Conservation (phyloP, 2,797 vertebrate species). For the Xenopus petersii region DNA sequence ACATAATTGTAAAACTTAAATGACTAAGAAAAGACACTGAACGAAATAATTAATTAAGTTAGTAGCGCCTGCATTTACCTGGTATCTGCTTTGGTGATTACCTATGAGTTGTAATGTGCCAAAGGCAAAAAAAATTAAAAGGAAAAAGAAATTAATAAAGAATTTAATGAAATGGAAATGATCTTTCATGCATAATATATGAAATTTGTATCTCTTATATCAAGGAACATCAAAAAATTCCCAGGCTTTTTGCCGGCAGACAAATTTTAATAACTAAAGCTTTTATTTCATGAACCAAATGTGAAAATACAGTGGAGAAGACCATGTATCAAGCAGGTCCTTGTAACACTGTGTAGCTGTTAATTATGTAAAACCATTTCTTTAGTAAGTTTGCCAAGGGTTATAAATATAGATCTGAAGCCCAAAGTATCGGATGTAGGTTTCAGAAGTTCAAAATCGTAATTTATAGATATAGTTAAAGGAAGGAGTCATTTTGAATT, state of each 20-base stretch:
- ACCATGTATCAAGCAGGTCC: conserved; percentile 17
- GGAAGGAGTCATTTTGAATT: too few species aligned
- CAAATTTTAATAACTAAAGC: conserved; percentile 22
- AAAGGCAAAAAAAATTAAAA: neutral
- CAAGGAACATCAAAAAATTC: conserved; percentile 28
- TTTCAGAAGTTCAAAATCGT: conserved; percentile 9
- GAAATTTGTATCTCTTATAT: conserved; percentile 6
- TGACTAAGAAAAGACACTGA: too few species aligned
- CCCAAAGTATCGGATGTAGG: conserved; percentile 12
- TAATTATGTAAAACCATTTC: conserved; percentile 33
- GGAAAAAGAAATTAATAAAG: conserved; percentile 10
- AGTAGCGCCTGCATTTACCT: too few species aligned
- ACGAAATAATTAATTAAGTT: too few species aligned
- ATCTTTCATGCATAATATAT: conserved; percentile 20
- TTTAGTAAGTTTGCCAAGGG: conserved; percentile 36
- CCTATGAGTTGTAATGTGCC: neutral
- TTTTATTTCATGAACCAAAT: conserved; percentile 27
- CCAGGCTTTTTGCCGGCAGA: conserved; percentile 21
- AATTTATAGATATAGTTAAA: neutral
- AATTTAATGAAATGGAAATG: neutral
- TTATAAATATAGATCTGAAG: conserved; percentile 29
- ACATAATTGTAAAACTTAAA: too few species aligned
- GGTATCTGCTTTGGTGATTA: too few species aligned
- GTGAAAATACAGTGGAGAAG: conserved; percentile 25
- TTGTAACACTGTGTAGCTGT: conserved; percentile 34